These are phyloP conservation scores for Glossosoma conforme DNA, from an alignment of 1,140 invertebrate genomes.

Conservation along the genomic window DNA sequence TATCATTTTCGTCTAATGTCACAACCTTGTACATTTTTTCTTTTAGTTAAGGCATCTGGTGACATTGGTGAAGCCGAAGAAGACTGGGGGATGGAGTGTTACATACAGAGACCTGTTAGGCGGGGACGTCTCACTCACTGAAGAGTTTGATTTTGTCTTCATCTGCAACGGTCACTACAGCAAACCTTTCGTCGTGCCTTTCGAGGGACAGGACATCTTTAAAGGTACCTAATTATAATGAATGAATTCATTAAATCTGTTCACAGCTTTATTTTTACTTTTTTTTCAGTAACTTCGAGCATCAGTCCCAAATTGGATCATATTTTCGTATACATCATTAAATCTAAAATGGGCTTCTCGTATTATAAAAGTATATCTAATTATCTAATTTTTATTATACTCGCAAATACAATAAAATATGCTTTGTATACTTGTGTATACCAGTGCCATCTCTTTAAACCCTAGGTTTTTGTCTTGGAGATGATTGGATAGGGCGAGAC, in stretches of 20 bases:
- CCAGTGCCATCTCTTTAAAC: too few species aligned
- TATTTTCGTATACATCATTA: too few species aligned
- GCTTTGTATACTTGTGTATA: too few species aligned
- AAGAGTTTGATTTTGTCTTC: conserved; percentile 68
- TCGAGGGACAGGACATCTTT: conserved; percentile 60
- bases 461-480: too few species aligned
- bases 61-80: conserved; percentile 52
- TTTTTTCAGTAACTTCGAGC: not conserved
- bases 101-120: conserved; percentile 40
- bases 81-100: conserved; percentile 54
- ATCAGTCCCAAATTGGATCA: not conserved
- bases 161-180: conserved; percentile 79
- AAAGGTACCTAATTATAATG: conserved; percentile 48
- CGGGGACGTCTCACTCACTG: conserved; percentile 39
- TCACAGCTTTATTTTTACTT: not conserved
- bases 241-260: not conserved
- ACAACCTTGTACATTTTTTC: too few species aligned
- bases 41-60: conserved; percentile 50
- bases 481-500: too few species aligned
- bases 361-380: too few species aligned
- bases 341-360: too few species aligned
- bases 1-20: too few species aligned
- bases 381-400: too few species aligned
- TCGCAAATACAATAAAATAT: too few species aligned
- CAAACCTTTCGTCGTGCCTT: conserved; percentile 50